Evolutionary conservation across 1,140 invertebrate species (phyloP).

Genomic region (Drosophila bifasciata): DNA sequence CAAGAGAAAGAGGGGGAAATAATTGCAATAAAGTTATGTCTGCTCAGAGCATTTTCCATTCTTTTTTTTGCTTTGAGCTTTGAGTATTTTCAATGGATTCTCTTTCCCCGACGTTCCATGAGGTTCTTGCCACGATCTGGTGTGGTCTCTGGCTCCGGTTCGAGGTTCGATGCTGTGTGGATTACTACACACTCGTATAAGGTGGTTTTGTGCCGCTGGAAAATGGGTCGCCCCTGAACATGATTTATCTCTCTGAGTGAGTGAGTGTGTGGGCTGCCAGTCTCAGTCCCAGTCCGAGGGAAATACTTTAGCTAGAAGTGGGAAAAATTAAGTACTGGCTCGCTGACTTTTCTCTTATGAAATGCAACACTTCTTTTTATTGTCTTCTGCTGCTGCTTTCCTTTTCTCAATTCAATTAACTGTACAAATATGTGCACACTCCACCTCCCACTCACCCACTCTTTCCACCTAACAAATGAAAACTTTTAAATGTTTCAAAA

Average conservation of each 20-base stretch:
- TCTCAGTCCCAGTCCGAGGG: background rate
- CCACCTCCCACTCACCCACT: too few relatives aligned
- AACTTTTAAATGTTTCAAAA: too few relatives aligned
- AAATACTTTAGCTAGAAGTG: conserved; percentile 7
- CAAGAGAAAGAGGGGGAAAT: too few relatives aligned
- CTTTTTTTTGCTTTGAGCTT: too few relatives aligned
- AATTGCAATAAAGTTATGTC: conserved; percentile 69
- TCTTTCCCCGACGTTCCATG: background rate
- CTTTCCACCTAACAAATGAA: too few relatives aligned
- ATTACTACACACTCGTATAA: conserved; percentile 24
- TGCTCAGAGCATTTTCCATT: conserved; percentile 27
- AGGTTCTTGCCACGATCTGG: conserved; percentile 38
- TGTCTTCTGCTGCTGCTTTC: conserved; percentile 10
- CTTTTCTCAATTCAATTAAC: conserved; percentile 1
- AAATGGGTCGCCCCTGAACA: conserved; percentile 41
- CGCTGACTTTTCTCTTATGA: background rate
- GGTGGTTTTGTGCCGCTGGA: conserved; percentile 10
- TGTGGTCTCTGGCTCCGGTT: conserved; percentile 30
- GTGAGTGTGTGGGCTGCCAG: conserved; percentile 1
- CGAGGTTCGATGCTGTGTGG: conserved; percentile 26
- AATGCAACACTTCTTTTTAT: conserved; percentile 5
- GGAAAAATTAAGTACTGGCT: background rate
- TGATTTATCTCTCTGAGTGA: conserved; percentile 37
- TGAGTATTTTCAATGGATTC: too few relatives aligned
- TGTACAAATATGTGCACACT: too few relatives aligned